Evolutionary conservation across 2,888 invertebrate species (phyloP).

Genomic region (Actias luna): DNA sequence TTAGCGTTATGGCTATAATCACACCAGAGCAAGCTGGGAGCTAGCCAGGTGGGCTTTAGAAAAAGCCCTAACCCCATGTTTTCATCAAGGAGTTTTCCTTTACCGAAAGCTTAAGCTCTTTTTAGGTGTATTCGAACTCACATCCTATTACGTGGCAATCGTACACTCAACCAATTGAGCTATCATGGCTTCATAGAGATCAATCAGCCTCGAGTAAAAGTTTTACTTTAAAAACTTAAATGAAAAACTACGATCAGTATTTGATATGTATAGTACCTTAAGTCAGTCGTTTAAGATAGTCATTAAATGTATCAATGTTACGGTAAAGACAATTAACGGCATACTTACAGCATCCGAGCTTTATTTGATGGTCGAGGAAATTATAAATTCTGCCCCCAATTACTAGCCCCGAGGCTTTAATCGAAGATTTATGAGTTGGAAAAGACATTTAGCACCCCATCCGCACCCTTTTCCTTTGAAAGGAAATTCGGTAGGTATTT

Average conservation of each 20-base stretch:
- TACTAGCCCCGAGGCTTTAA: constrained; percentile 40
- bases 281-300: not conserved
- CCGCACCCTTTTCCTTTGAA: constrained; percentile 42
- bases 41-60: too few relatives aligned
- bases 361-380: constrained; percentile 19
- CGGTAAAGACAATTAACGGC: not conserved
- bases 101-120: too few relatives aligned
- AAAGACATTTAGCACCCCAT: constrained; percentile 53
- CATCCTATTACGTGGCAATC: too few relatives aligned
- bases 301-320: not conserved
- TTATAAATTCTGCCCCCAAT: constrained; percentile 44
- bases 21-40: too few relatives aligned
- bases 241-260: not conserved
- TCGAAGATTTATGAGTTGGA: constrained; percentile 53
- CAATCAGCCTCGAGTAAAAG: too few relatives aligned
- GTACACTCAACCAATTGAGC: too few relatives aligned
- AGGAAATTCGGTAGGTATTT: constrained; percentile 43
- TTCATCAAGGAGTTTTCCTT: too few relatives aligned
- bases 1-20: too few relatives aligned
- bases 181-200: too few relatives aligned
- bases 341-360: constrained; percentile 7
- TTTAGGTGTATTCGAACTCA: too few relatives aligned
- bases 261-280: not conserved
- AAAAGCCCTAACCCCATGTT: too few relatives aligned
- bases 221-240: too few relatives aligned